phyloP scores from a whole-genome alignment of 2,888 invertebrate species.

The Tenthredo mesomela region DNA sequence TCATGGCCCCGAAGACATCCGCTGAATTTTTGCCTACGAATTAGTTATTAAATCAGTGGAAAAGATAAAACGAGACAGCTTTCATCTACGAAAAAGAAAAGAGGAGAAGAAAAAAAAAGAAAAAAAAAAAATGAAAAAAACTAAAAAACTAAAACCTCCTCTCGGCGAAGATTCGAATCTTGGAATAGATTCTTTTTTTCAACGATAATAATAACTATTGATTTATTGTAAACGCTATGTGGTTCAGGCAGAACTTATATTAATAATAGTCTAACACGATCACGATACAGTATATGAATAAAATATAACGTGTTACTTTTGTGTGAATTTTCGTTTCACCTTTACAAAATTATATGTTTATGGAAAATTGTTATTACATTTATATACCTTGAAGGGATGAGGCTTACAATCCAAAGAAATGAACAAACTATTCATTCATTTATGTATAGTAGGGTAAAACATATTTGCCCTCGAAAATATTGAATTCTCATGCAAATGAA shows the following conservation, averaged over 20 bases:
- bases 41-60: not conserved
- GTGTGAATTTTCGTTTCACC: not conserved
- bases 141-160: not conserved
- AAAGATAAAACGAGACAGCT: not conserved
- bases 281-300: not conserved
- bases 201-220: not conserved
- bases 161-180: not conserved
- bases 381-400: not conserved
- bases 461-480: not conserved
- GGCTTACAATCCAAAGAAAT: not conserved
- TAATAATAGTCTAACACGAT: not conserved
- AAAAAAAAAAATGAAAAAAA: not conserved
- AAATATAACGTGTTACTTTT: not conserved
- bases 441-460: not conserved
- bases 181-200: not conserved
- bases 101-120: not conserved
- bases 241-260: not conserved
- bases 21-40: not conserved
- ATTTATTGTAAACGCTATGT: not conserved
- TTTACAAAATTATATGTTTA: not conserved
- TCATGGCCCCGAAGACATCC: not conserved
- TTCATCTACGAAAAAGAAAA: not conserved
- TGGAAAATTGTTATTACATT: not conserved
- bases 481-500: constrained; percentile 8
- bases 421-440: constrained; percentile 10